Evolutionary conservation across 1,140 invertebrate species (phyloP), one percentile per base, ranked within the genome.

Genomic region (Panagrolaimus sp.): DNA sequence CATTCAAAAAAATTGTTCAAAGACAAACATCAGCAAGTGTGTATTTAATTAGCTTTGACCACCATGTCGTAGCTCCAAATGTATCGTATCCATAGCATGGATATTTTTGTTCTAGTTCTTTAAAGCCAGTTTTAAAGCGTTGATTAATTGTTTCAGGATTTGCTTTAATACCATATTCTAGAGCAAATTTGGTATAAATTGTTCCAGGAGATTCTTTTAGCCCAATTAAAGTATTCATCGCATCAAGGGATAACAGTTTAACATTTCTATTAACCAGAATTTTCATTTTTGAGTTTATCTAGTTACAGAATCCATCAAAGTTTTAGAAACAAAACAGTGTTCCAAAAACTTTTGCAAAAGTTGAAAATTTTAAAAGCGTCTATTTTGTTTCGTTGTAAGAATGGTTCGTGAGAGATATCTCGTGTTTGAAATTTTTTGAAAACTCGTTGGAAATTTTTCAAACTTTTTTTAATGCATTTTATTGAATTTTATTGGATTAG

Each of bases 161-260:
- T n/a, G 47, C 69, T 14, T 14, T 45, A 43, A 71, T 20, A 4
- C 69, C 70, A 43, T 67, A 51, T 3, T 67, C 31, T 5, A 11
- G 23, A 9, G 70, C 70, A 44, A 71, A 64, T 20, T 27, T 16
- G 53, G 63, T 14, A 43, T 71, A 71, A 14, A 43, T 67, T 14
- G 31, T 43, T 14, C 46, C 69, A n/a, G 68, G 65, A n/a, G 46
- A 45, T 16, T 44, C 65, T 23, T 53, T 44, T 13, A 70, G 23
- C 2, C 47, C 31, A 43, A 70, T 70, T 25, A 70, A 42, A 25
- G 69, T 70, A 42, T 70, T 69, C 23, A 53, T 70, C 8, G 45
- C 69, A 51, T 70, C 69, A 43, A 70, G 47, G 9, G 69, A 70
- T 14, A 70, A 14, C 27, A 70, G 9, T 63, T 63, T 27, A 43